Conservation (phyloP, 2,888 invertebrate genomes). For the Caenorhabditis virilis region DNA sequence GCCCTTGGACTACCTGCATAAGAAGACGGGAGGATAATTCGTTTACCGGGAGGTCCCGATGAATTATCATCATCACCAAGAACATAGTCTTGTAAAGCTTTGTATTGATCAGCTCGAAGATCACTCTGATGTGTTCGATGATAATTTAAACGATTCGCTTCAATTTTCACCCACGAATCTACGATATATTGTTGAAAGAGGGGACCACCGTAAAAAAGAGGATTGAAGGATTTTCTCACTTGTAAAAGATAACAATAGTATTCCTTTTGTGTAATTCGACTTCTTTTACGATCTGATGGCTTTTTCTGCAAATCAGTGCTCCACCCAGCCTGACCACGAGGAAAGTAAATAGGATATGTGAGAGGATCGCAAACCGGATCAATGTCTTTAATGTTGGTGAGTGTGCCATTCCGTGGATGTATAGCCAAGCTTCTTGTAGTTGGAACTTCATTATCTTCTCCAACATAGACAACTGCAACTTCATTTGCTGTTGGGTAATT, state of each 20-base stretch:
- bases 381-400: slow-evolving; percentile 63
- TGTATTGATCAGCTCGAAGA: too few relatives aligned
- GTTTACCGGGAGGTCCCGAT: too few relatives aligned
- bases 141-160: too few relatives aligned
- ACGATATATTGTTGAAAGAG: too few relatives aligned
- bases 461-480: slow-evolving; percentile 51
- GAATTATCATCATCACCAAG: too few relatives aligned
- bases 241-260: slow-evolving; percentile 6
- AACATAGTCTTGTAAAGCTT: too few relatives aligned
- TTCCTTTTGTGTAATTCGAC: slow-evolving; percentile 46
- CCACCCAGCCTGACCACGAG: slow-evolving; percentile 39
- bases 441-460: slow-evolving; percentile 30
- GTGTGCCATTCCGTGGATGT: slow-evolving; percentile 44
- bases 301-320: slow-evolving; percentile 10
- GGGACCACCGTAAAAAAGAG: too few relatives aligned
- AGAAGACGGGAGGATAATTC: too few relatives aligned
- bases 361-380: slow-evolving; percentile 68
- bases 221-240: slow-evolving; percentile 48
- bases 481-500: slow-evolving; percentile 18
- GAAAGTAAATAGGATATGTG: slow-evolving; percentile 69
- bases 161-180: too few relatives aligned
- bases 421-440: slow-evolving; percentile 66
- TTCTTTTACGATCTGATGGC: not conserved
- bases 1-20: too few relatives aligned
- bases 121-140: too few relatives aligned